Conservation (phyloP, 2,113 vertebrate genomes). For the Perca schrenkii region DNA sequence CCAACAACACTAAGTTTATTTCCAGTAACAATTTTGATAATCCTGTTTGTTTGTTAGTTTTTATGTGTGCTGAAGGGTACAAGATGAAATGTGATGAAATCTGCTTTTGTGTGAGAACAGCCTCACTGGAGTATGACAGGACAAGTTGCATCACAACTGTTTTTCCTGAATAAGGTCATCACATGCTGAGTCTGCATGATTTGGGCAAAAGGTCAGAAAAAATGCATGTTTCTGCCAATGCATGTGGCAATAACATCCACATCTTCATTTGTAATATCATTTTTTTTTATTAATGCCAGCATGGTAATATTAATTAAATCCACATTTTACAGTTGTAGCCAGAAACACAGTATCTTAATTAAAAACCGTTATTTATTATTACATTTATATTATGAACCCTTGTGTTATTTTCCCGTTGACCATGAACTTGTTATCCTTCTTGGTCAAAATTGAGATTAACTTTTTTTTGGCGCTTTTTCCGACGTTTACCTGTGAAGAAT, state of each 20-base stretch:
- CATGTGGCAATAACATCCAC: background rate
- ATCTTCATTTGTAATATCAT: background rate
- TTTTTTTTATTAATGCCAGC: too few species aligned
- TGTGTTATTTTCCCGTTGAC: too few species aligned
- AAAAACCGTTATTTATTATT: background rate
- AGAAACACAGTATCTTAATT: background rate
- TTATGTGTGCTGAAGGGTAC: background rate
- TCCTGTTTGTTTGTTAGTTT: background rate
- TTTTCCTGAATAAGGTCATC: constrained; percentile 11
- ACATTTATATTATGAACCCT: background rate
- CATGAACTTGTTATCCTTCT: too few species aligned
- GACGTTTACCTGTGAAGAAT: too few species aligned
- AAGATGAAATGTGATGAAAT: background rate
- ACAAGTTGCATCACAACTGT: constrained; percentile 33
- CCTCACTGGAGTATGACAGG: background rate
- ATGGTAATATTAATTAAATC: background rate
- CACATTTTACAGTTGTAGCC: background rate
- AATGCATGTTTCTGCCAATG: background rate
- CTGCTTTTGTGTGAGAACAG: background rate
- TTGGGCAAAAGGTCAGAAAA: constrained; percentile 45
- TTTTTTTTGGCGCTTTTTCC: too few species aligned
- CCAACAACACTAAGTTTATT: background rate
- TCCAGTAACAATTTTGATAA: background rate
- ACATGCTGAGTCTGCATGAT: background rate
- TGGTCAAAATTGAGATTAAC: too few species aligned